Base-by-base conservation (phyloP, 2,113 vertebrate species). In the Cavia porcellus region DNA sequence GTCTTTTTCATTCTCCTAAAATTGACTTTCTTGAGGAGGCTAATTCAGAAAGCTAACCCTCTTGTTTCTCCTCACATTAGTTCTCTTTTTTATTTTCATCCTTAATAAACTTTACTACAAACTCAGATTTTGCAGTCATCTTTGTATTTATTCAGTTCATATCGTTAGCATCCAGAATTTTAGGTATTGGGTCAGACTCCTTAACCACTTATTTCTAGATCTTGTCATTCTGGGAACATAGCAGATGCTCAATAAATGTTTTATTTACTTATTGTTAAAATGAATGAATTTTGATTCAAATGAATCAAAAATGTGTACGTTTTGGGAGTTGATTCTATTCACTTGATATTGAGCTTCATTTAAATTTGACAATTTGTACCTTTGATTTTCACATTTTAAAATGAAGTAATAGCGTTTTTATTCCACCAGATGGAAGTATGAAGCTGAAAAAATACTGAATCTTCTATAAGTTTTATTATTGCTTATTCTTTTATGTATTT, bases 351-450 rank as follows among this genome's bases (percentile, higher is more conserved):
- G 24, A 85, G 10, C 13, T 84, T 95, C 89, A 20, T 80, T 75
- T 61, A 86, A 92, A 83, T 88, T 57, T 4, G 10, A 77, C 28
- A 74, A 35, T 77, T 90, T 87, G 5, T 3, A 72, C 1, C 19
- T 90, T 92, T 81, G 35, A 75, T 91, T 97, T 97, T 92, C 68
- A 91, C 11, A 83, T 86, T 91, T 96, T 88, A 86, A 94, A 93
- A 47, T 96, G 35, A 83, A 80, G 62, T 74, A 86, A 72, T 95
- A 89, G 93, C 64, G 89, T 92, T 97, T 97, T 97, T 85, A 9
- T 92, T 87, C 50, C 32, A 96, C 80, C 89, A 95, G 83, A 94
- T 97, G 80, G 79, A 83, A 86, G 59, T 95, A 96, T 87, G 86
- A 97, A 94, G 28, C 86, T 96, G 47, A 93, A 95, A 96, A 95